Base-by-base conservation (phyloP, 1,140 invertebrate genomes). In the Sesamia nonagrioides region DNA sequence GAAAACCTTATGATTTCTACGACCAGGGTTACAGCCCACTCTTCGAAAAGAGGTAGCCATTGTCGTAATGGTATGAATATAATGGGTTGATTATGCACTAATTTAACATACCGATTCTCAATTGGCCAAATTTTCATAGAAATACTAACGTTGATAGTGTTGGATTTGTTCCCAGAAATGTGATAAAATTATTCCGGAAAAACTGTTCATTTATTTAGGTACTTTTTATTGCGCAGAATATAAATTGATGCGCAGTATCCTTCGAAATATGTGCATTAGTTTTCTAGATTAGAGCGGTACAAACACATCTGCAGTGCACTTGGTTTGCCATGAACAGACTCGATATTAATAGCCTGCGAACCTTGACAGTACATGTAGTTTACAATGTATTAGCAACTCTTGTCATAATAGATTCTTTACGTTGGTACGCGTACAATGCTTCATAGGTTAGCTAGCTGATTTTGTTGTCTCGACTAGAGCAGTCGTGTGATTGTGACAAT, bases 401-500 rank as follows among this genome's bases (percentile, higher is more conserved):
- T n/a, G n/a, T n/a, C n/a, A n/a, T n/a, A 52, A 71, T 61, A 18
- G 6, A 56, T 21, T 35, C 74, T 74, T 27, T 61, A 54, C 68
- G 69, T 78, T 81, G 80, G 80, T 76, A 69, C 50, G 52, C 27
- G 75, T 81, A 78, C 80, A 81, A 78, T 78, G 76, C 75, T 58
- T 17, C n/a, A n/a, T n/a, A n/a, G n/a, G n/a, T n/a, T n/a, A n/a
- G n/a, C n/a, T n/a, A n/a, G n/a, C n/a, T n/a, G n/a, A n/a, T n/a
- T n/a, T n/a, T n/a, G n/a, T n/a, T 61, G 54, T 33, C 60, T 18
- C 21, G 15, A 58, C 75, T 52, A 54, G 18, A 78, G 54, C 73
- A 11, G 5, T 33, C 35, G 11, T 9, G 50, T 2, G 18, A 27
- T n/a, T 17, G 78, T 40, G 13, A 52, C 45, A 27, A 45, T 42